phyloP scores from a whole-genome alignment of 1,140 invertebrate genomes.

The Chelonus insularis region DNA sequence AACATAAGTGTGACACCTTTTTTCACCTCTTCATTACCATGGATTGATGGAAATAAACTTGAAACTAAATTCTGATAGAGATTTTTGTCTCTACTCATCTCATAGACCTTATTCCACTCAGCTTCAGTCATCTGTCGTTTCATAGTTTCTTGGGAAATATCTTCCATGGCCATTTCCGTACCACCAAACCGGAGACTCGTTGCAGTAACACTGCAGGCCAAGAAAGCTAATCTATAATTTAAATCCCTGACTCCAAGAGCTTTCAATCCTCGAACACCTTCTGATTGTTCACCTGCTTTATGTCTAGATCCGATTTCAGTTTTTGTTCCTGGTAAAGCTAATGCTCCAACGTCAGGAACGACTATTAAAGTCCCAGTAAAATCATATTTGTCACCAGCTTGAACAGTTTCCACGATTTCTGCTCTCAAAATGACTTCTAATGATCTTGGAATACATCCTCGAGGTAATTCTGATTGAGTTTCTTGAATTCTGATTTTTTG shows the following conservation, averaged over 20 bases:
- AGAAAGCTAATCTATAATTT: slow-evolving; percentile 92
- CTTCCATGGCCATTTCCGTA: slow-evolving; percentile 74
- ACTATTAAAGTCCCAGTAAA: slow-evolving; percentile 97
- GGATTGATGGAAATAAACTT: slow-evolving; percentile 95
- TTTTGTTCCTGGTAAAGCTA: slow-evolving; percentile 84
- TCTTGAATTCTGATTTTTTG: slow-evolving; percentile 99
- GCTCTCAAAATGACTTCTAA: slow-evolving; percentile 95
- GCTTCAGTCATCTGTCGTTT: slow-evolving; percentile 92
- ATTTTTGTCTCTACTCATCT: slow-evolving; percentile 94
- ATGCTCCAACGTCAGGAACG: slow-evolving; percentile 90
- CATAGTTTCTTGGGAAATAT: slow-evolving; percentile 87
- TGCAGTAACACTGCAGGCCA: slow-evolving; percentile 88
- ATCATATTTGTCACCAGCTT: slow-evolving; percentile 81
- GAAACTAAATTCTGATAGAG: slow-evolving; percentile 90
- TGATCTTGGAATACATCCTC: slow-evolving; percentile 95
- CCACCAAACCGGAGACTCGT: slow-evolving; percentile 83
- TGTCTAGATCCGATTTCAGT: slow-evolving; percentile 80
- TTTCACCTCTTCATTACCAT: slow-evolving; percentile 98
- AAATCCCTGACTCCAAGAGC: slow-evolving; percentile 94
- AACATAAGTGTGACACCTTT: slow-evolving; percentile 93
- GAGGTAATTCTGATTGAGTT: slow-evolving; percentile 94
- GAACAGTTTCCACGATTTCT: slow-evolving; percentile 95
- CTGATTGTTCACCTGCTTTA: slow-evolving; percentile 72
- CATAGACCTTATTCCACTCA: slow-evolving; percentile 95
- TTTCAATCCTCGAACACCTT: slow-evolving; percentile 91